Evolutionary conservation across 2,888 invertebrate species (phyloP).

Genomic region (Apotomis capreana): DNA sequence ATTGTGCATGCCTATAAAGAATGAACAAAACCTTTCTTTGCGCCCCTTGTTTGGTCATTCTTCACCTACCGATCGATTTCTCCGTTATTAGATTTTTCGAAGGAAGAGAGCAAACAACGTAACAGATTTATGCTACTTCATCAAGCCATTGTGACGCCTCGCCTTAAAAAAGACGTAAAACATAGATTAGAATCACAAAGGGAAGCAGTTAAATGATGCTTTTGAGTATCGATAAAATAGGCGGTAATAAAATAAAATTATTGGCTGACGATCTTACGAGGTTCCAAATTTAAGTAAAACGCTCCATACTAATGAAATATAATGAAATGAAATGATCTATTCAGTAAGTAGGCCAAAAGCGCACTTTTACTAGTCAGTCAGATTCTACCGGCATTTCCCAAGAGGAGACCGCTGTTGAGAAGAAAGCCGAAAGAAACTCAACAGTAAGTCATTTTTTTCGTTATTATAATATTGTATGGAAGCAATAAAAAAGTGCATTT

Average conservation of each 20-base stretch:
- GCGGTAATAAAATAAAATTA: slow-evolving; percentile 16
- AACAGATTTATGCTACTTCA: slow-evolving; percentile 6
- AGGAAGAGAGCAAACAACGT: neutral
- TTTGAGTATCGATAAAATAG: slow-evolving; percentile 22
- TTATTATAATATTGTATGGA: no score
- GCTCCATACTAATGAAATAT: no score
- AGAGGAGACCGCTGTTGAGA: no score
- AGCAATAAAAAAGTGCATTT: no score
- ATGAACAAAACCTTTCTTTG: neutral
- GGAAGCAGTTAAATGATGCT: neutral
- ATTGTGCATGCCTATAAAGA: neutral
- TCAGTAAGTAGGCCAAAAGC: no score
- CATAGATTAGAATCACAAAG: slow-evolving; percentile 22
- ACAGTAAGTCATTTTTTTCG: no score
- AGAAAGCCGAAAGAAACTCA: no score
- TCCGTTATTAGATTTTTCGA: neutral
- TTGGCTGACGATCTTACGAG: neutral
- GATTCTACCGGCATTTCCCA: no score
- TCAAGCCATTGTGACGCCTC: neutral
- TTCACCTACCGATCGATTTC: neutral
- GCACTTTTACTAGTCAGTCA: no score
- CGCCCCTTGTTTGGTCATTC: neutral
- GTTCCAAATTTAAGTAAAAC: no score
- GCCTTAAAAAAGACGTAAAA: slow-evolving; percentile 13
- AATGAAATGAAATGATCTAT: no score